Evolutionary conservation across 2,888 invertebrate genomes (phyloP).

Genomic region (Phragmatobia fuliginosa): DNA sequence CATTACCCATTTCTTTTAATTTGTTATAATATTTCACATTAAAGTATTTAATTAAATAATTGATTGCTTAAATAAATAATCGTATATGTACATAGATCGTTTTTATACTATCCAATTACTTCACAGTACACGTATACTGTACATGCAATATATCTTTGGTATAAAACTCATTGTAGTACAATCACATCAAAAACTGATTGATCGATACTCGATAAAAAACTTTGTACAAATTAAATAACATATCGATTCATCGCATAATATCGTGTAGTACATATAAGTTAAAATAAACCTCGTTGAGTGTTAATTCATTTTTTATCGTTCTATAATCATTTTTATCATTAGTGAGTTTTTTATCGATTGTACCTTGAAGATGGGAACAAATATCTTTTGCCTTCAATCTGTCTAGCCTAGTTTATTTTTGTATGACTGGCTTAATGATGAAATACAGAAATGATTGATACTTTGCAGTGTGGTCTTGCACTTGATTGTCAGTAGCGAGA

Average conservation of each 20-base stretch:
- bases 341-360: slow-evolving; percentile 14
- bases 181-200: slow-evolving; percentile 1
- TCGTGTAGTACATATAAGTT: not conserved
- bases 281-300: slow-evolving; percentile 4
- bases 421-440: slow-evolving; percentile 1
- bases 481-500: not conserved
- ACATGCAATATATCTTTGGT: too few species aligned
- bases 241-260: not conserved
- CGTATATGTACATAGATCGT: too few species aligned
- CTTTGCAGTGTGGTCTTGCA: not conserved
- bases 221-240: slow-evolving; percentile 10
- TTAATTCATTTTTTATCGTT: slow-evolving; percentile 9
- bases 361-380: slow-evolving; percentile 8
- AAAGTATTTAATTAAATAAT: too few species aligned
- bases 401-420: slow-evolving; percentile 13
- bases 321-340: slow-evolving; percentile 17
- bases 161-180: not conserved
- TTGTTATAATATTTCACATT: too few species aligned
- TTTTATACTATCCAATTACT: not conserved
- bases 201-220: not conserved
- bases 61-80: too few species aligned
- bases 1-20: too few species aligned
- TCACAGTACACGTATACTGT: not conserved
- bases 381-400: slow-evolving; percentile 7
- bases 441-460: slow-evolving; percentile 15